Conservation (phyloP, 1,140 invertebrate species). For the Octopus sinensis region DNA sequence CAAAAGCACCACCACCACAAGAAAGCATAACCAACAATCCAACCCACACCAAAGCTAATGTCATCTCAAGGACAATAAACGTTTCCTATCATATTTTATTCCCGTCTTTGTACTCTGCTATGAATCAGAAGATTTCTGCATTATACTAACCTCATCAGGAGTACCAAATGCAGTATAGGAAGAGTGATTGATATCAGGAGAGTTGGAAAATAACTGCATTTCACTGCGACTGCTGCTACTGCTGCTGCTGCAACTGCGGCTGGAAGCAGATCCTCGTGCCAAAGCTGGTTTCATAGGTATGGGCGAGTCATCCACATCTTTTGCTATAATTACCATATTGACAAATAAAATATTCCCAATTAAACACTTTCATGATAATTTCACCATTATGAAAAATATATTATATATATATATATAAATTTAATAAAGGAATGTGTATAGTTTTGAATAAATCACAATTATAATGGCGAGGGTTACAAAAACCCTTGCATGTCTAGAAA, state of each 20-base stretch:
- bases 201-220: not conserved
- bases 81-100: too few relatives aligned
- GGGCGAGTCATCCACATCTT: conserved; percentile 42
- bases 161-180: not conserved
- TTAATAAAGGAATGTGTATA: not conserved
- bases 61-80: too few relatives aligned
- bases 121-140: too few relatives aligned
- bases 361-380: not conserved
- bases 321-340: conserved; percentile 16
- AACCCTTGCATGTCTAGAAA: too few relatives aligned
- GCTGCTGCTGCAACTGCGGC: not conserved
- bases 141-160: not conserved
- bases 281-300: conserved; percentile 46
- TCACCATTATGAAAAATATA: not conserved
- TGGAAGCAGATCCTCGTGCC: conserved; percentile 40
- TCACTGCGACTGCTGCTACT: not conserved
- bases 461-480: too few relatives aligned
- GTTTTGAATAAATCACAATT: too few relatives aligned
- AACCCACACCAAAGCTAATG: too few relatives aligned
- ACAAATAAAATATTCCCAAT: not conserved
- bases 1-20: too few relatives aligned
- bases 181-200: not conserved
- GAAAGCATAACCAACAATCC: too few relatives aligned
- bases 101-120: too few relatives aligned
- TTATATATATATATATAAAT: not conserved